Conservation (phyloP, 2,888 invertebrate genomes). For the Phalangium opilio region DNA sequence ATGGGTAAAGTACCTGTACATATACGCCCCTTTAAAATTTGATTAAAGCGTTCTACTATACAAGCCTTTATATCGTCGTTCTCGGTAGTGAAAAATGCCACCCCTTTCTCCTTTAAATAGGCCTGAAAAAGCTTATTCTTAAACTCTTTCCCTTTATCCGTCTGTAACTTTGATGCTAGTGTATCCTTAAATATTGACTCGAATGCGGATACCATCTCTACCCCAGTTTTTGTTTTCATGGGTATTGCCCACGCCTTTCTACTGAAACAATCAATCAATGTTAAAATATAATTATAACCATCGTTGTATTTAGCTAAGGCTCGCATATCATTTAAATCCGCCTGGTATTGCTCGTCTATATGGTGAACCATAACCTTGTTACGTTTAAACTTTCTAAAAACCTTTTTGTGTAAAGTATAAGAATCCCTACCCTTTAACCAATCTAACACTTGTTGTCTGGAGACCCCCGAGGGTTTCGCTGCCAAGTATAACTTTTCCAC, state of each 20-base stretch:
- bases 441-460: too few species aligned
- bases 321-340: conserved; percentile 20
- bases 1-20: conserved; percentile 7
- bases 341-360: conserved; percentile 21
- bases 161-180: conserved; percentile 17
- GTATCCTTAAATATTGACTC: conserved; percentile 11
- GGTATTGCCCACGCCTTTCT: conserved; percentile 22
- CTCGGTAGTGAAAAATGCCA: conserved; percentile 21
- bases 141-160: conserved; percentile 22
- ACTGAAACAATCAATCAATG: conserved; percentile 22
- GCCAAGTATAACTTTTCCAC: too few species aligned
- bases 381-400: conserved; percentile 9
- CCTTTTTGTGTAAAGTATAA: too few species aligned
- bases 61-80: conserved; percentile 24
- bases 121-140: conserved; percentile 13
- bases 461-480: too few species aligned
- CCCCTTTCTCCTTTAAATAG: conserved; percentile 15
- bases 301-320: conserved; percentile 16
- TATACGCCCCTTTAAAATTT: conserved; percentile 24
- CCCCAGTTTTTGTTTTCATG: conserved; percentile 20
- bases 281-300: conserved; percentile 21
- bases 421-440: too few species aligned
- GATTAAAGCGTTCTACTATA: conserved; percentile 25
- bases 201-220: conserved; percentile 14
- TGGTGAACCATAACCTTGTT: conserved; percentile 14